Percentiles rank a stretch among this genome's conserved stretches.
Evolutionary conservation across 2,113 vertebrate genomes (phyloP).

Genomic region (Lasiurus borealis): DNA sequence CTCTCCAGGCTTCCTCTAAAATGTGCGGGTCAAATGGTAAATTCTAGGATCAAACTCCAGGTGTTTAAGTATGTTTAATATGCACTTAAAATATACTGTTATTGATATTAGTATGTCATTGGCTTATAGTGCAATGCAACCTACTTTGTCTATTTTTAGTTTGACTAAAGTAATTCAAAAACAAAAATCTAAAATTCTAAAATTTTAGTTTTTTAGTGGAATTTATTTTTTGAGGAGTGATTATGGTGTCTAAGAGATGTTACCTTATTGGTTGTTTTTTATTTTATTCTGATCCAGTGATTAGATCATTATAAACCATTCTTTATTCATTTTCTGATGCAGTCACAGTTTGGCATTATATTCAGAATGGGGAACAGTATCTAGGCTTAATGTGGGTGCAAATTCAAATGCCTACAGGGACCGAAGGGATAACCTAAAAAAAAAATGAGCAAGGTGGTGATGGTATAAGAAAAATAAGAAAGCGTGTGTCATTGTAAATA

Average conservation of each 20-base stretch:
- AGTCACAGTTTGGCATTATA: background rate
- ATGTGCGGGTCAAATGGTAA: background rate
- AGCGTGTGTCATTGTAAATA: background rate
- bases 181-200: background rate
- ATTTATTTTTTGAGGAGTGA: background rate
- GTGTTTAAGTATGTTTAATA: background rate
- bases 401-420: background rate
- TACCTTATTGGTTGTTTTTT: background rate
- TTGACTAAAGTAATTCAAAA: constrained; percentile 9
- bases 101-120: background rate
- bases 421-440: background rate
- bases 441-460: background rate
- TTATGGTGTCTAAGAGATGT: background rate
- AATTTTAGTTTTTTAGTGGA: background rate
- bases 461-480: background rate
- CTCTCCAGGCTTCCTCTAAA: background rate
- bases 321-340: background rate
- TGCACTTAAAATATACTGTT: background rate
- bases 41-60: background rate
- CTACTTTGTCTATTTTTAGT: background rate
- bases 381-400: background rate
- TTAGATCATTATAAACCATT: background rate
- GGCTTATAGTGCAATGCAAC: background rate
- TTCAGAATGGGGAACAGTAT: background rate
- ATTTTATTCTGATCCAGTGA: background rate